These are phyloP conservation scores for Siniperca obscura DNA, from an alignment of 2,797 vertebrate genomes.

Conservation along the genomic window DNA sequence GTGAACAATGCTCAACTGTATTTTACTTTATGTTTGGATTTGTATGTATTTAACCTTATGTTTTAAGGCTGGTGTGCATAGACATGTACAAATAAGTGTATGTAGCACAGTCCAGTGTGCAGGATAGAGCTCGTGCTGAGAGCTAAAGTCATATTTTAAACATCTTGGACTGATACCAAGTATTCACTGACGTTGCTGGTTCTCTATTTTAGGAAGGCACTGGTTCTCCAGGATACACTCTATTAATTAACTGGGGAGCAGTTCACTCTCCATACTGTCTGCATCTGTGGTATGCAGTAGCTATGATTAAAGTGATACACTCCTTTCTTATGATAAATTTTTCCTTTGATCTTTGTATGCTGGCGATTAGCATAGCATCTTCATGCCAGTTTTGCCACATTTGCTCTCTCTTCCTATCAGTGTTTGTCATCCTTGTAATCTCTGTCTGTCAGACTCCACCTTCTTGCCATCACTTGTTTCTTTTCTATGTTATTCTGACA, in stretches of 20 bases:
- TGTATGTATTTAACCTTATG: background rate
- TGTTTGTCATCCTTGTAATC: slow-evolving; percentile 41
- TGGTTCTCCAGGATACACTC: slow-evolving; percentile 23
- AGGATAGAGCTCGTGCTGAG: background rate
- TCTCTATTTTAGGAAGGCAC: background rate
- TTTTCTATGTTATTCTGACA: slow-evolving; percentile 4
- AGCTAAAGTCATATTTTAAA: background rate
- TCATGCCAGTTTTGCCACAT: slow-evolving; percentile 47
- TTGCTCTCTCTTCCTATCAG: slow-evolving; percentile 11
- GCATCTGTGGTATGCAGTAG: slow-evolving; percentile 61
- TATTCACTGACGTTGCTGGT: background rate
- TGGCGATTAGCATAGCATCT: slow-evolving; percentile 32
- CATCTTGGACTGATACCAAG: background rate
- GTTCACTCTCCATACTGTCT: slow-evolving; percentile 41
- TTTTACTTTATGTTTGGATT: too few relatives aligned
- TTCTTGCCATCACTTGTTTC: slow-evolving; percentile 29
- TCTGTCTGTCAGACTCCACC: slow-evolving; percentile 23
- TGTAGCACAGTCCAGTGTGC: background rate
- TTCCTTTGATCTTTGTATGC: slow-evolving; percentile 60
- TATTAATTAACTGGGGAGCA: slow-evolving; percentile 41
- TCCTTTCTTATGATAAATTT: slow-evolving; percentile 45
- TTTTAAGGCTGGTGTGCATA: background rate
- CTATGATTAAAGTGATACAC: slow-evolving; percentile 54
- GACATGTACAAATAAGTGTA: background rate
- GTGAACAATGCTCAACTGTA: background rate